Conservation (phyloP, 2,113 vertebrate species). For the Bujurquina vittata region DNA sequence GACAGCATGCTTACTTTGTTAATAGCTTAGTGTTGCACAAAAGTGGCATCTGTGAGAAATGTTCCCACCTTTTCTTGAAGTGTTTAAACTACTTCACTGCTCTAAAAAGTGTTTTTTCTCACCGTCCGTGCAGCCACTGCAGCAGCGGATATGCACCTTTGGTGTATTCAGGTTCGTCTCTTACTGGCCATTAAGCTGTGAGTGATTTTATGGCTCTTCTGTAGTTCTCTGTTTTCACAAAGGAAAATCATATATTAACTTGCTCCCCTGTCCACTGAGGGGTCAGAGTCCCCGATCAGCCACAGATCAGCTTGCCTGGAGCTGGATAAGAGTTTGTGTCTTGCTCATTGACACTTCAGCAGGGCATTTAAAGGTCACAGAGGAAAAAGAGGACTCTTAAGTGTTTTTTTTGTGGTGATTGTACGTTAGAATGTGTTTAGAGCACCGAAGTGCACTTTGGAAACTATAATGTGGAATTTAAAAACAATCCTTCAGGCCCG, state of each 20-base stretch:
- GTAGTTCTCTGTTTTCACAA: constrained; percentile 48
- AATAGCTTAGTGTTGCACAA: background rate
- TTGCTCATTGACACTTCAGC: constrained; percentile 53
- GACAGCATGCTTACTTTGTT: background rate
- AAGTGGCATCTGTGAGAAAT: background rate
- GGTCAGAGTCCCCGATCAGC: constrained; percentile 46
- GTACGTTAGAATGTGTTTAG: constrained; percentile 70
- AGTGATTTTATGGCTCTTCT: constrained; percentile 60
- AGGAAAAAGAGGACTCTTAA: constrained; percentile 35
- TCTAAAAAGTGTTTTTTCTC: background rate
- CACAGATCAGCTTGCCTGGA: constrained; percentile 37
- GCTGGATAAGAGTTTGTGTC: constrained; percentile 14
- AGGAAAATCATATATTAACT: constrained; percentile 65
- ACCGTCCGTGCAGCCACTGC: constrained; percentile 4
- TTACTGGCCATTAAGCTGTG: constrained; percentile 53
- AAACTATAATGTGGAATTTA: constrained; percentile 64
- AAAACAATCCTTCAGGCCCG: constrained; percentile 53
- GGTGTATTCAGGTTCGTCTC: constrained; percentile 41
- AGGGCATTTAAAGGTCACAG: constrained; percentile 60
- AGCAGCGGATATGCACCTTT: constrained; percentile 14
- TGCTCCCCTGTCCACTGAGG: constrained; percentile 29
- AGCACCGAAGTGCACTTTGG: constrained; percentile 71
- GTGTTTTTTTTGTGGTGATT: constrained; percentile 60
- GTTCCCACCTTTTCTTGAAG: background rate
- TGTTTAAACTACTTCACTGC: background rate